Evolutionary conservation across 1,140 invertebrate genomes (phyloP).

Genomic region (Ylistrum balloti): DNA sequence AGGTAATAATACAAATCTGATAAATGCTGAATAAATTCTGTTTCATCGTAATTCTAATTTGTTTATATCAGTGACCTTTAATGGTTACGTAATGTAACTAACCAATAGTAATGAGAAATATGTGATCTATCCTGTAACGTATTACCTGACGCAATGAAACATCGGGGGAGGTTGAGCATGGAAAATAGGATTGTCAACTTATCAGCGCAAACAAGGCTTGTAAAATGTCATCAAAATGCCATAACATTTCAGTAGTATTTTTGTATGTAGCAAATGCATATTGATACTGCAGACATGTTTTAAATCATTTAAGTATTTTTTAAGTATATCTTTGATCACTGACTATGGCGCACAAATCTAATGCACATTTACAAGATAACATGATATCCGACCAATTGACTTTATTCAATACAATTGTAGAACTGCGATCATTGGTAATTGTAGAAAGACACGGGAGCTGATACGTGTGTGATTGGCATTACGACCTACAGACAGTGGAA

Average conservation of each 20-base stretch:
- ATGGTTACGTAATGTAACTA: no score
- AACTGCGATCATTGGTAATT: neutral
- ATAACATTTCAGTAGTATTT: neutral
- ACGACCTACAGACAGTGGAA: neutral
- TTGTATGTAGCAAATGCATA: neutral
- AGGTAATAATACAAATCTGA: no score
- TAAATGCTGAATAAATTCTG: no score
- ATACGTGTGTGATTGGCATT: neutral
- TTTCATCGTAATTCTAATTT: no score
- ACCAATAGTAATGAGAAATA: no score
- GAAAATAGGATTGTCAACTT: neutral
- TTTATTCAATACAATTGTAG: neutral
- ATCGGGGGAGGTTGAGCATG: neutral
- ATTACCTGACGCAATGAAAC: neutral
- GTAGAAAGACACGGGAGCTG: neutral
- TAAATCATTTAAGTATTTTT: neutral
- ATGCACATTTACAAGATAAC: neutral
- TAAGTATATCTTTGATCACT: neutral
- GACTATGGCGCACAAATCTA: neutral
- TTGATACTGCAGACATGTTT: neutral
- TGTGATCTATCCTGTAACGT: no score
- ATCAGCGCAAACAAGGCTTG: neutral
- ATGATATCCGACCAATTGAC: neutral
- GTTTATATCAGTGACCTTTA: no score
- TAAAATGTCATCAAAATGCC: neutral